Evolutionary conservation across 2,797 vertebrate genomes (phyloP).

Genomic region (Coendou prehensilis): DNA sequence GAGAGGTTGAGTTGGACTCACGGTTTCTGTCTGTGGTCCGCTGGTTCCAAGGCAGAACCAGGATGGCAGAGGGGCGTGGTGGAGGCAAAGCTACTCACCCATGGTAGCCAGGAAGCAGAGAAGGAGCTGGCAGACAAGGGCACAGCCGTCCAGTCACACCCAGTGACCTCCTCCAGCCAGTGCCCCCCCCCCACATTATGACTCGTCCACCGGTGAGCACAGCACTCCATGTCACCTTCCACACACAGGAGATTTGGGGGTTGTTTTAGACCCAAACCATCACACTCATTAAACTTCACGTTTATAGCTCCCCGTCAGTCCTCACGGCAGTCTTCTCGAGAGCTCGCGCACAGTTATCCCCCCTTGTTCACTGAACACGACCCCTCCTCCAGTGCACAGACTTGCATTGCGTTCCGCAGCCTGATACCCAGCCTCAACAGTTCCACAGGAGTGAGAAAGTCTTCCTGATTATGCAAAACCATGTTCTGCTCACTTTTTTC

Average conservation of each 20-base stretch:
- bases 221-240: not conserved
- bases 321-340: not conserved
- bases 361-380: not conserved
- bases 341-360: not conserved
- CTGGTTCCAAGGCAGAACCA: not conserved
- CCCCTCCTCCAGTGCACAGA: not conserved
- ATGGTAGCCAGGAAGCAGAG: not conserved
- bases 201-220: not conserved
- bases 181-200: not conserved
- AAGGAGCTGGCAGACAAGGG: not conserved
- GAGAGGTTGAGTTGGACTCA: not conserved
- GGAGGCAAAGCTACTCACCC: not conserved
- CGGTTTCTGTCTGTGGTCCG: not conserved
- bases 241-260: not conserved
- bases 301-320: not conserved
- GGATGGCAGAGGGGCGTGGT: not conserved
- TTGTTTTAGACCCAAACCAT: not conserved
- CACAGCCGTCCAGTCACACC: not conserved
- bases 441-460: not conserved
- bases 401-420: not conserved
- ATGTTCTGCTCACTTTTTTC: not conserved
- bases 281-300: not conserved
- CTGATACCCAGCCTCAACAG: not conserved
- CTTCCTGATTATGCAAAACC: not conserved
- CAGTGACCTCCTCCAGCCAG: not conserved